Evolutionary conservation across 2,797 vertebrate species (phyloP), one percentile per base, ranked within the genome.

Genomic region (Mus minutoides): DNA sequence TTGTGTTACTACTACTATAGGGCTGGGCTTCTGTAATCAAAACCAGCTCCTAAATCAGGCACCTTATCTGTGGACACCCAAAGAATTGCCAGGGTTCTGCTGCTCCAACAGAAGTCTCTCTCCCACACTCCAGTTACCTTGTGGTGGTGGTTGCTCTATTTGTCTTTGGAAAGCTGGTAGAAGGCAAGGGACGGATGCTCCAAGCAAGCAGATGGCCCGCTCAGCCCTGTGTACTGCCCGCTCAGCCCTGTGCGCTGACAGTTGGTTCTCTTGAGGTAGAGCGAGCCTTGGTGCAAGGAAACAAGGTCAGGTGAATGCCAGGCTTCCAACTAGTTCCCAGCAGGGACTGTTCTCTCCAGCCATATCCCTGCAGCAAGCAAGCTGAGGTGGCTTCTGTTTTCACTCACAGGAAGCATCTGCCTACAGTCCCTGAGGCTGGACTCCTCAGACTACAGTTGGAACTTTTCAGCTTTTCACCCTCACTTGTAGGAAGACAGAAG

Each of bases 1-100:
- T 95, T 73, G 84, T 89, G 92, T 96, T 92, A 95, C 90, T 92
- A 95, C 90, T 97, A 97, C 96, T 95, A 0, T 95, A 92, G 67
- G 86, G 75, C 98, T 98, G 92, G 92, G 93, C 97, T 97, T 97
- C 96, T 98, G 62, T 93, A 97, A 7, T 88, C 84, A 89, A 29
- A 97, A 62, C 92, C 76, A 84, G 97, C 58, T 96, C 93, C 85
- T 54, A 93, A 83, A 73, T 96, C 77, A 92, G 71, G 89, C 40
- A 46, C 54, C 87, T 93, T 86, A 56, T 62, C 11, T 31, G 6
- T n/a, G 87, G 76, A 75, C 37, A 94, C 49, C 31, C 37, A 9
- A 77, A 43, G 75, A 93, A 76, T 29, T 11, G 24, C 19, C 29
- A 64, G 22, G 34, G 34, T n/a, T 0, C 76, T 52, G 62, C 52